Evolutionary conservation across 2,797 vertebrate species (phyloP).

Genomic region (Cossypha dichroa): DNA sequence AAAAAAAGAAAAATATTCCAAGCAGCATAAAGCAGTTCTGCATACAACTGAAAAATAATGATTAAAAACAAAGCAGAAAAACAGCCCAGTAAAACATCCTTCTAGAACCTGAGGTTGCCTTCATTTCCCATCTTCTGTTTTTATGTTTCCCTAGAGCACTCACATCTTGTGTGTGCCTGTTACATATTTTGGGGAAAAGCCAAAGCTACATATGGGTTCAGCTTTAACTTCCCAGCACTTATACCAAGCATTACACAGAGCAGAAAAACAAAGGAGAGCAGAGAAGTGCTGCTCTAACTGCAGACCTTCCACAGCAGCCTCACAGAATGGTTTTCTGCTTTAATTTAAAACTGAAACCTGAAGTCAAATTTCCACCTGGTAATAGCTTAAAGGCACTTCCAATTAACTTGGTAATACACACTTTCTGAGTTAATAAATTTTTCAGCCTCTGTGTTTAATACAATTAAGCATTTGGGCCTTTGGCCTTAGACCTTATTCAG

Average conservation of each 20-base stretch:
- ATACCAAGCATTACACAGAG: not conserved
- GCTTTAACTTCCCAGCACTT: not conserved
- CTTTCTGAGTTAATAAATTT: constrained; percentile 66
- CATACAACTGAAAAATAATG: not conserved
- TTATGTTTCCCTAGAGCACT: not conserved
- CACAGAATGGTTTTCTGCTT: constrained; percentile 25
- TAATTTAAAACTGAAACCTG: constrained; percentile 64
- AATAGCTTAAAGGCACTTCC: constrained; percentile 59
- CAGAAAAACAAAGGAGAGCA: not conserved
- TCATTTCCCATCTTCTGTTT: not conserved
- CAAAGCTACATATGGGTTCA: not conserved
- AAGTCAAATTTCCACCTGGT: constrained; percentile 66
- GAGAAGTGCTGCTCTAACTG: not conserved
- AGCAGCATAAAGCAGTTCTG: not conserved
- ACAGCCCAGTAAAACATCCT: not conserved
- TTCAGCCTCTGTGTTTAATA: constrained; percentile 60
- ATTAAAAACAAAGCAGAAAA: constrained; percentile 7
- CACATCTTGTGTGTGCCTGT: not conserved
- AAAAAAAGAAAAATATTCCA: not conserved
- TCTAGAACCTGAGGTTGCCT: not conserved
- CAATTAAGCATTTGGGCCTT: constrained; percentile 63
- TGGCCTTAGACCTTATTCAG: constrained; percentile 65
- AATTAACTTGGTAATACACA: constrained; percentile 59
- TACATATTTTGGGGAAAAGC: not conserved
- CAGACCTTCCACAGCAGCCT: not conserved